Evolutionary conservation across 2,113 vertebrate genomes (phyloP), one percentile per base, ranked within the genome.

Genomic region (Strix aluco): DNA sequence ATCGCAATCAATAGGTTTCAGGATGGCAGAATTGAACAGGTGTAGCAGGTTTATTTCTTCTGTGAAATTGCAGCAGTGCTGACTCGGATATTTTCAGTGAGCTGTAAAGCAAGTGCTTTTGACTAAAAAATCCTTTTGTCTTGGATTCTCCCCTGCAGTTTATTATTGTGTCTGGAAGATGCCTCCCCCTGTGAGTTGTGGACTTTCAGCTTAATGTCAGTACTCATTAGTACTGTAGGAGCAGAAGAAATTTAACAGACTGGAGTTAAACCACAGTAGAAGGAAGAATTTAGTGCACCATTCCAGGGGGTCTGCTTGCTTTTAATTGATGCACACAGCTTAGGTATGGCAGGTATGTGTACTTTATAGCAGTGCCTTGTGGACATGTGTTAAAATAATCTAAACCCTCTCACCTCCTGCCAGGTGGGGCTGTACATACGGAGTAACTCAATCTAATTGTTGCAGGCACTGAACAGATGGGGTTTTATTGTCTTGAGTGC

Each of bases 191-290:
- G 87, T 54, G 79, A 81, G 58, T 59, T 85, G 91, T 74, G 88
- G 96, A 92, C 96, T 95, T 92, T 29, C n/a, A 75, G 86, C n/a
- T 92, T 95, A 86, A 95, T 96, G 95, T 91, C 89, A 91, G 93
- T 96, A 84, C 89, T 96, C 82, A 86, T 89, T 95, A 86, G 92
- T 42, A 89, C 65, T 51, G 81, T 51, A 88, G 81, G 66, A 86
- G 59, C 51, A 72, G 46, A 59, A 82, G 57, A 78, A 86, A 74
- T 88, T 84, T 93, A 80, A 63, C 59, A 67, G 44, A 13, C 69
- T 78, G 51, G 69, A 78, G 66, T 82, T 95, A 93, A 96, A 90
- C 26, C 9, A n/a, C 36, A 70, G n/a, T 52, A 79, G 72, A 95
- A 73, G 30, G 38, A 67, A 81, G 63, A 95, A 92, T 87, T 92